Percentiles rank a stretch among this genome's conserved stretches.
phyloP scores from a whole-genome alignment of 2,888 invertebrate species.

The Carpatolechia fugitivella region DNA sequence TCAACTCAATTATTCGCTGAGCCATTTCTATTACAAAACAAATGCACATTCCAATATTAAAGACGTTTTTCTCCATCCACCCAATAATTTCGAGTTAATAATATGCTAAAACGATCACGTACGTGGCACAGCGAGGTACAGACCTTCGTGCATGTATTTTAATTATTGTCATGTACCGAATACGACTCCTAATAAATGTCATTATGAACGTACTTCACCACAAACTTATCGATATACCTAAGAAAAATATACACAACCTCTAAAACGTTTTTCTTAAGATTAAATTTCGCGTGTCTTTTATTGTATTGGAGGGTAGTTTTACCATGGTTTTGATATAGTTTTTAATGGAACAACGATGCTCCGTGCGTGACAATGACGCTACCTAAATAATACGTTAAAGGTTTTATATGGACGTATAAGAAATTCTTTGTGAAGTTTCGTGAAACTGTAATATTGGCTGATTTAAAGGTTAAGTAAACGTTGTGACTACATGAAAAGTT shows the following conservation, averaged over 20 bases:
- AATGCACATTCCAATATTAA: background rate
- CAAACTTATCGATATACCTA: slow-evolving; percentile 31
- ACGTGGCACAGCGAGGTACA: slow-evolving; percentile 71
- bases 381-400: slow-evolving; percentile 63
- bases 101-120: slow-evolving; percentile 65
- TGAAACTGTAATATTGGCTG: slow-evolving; percentile 9
- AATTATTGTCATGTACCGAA: slow-evolving; percentile 78
- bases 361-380: slow-evolving; percentile 75
- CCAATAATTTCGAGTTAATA: slow-evolving; percentile 59
- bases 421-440: slow-evolving; percentile 14
- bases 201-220: slow-evolving; percentile 65
- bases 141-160: slow-evolving; percentile 75
- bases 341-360: slow-evolving; percentile 70
- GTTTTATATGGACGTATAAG: slow-evolving; percentile 54
- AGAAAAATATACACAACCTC: slow-evolving; percentile 20
- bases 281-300: slow-evolving; percentile 21
- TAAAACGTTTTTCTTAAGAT: slow-evolving; percentile 24
- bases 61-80: slow-evolving; percentile 34
- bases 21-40: background rate
- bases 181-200: slow-evolving; percentile 78
- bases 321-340: slow-evolving; percentile 57
- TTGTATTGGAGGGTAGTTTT: slow-evolving; percentile 15
- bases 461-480: slow-evolving; percentile 7
- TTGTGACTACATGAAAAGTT: background rate
- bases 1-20: background rate